phyloP scores from a whole-genome alignment of 2,113 vertebrate genomes.

The Phyllostomus discolor region DNA sequence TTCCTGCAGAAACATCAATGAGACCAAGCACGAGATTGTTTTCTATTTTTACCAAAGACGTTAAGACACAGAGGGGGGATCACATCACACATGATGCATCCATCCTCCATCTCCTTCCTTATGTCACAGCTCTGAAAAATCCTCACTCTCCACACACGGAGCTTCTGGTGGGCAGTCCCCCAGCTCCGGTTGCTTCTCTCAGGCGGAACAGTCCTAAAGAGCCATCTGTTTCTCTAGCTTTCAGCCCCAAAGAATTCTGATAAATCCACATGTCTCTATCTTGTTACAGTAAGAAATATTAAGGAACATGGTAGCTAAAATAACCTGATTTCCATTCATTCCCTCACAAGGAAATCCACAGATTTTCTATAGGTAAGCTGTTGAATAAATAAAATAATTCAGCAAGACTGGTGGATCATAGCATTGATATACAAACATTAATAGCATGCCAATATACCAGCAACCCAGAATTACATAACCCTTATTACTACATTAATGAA shows the following conservation, averaged over 20 bases:
- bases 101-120: not conserved
- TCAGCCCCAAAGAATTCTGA: not conserved
- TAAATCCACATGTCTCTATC: not conserved
- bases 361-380: not conserved
- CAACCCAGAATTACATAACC: not conserved
- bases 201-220: not conserved
- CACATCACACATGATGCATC: not conserved
- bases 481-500: not conserved
- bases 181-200: not conserved
- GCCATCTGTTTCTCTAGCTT: not conserved
- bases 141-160: not conserved
- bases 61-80: not conserved
- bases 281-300: not conserved
- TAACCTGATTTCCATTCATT: not conserved
- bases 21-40: not conserved
- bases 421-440: not conserved
- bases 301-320: not conserved
- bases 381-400: not conserved
- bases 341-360: not conserved
- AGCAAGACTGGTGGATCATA: not conserved
- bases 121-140: not conserved
- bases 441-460: not conserved
- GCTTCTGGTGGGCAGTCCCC: no score
- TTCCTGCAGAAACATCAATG: not conserved
- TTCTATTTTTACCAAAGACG: not conserved